Evolutionary conservation across 53 echinoderm and acorn worm genomes (phyloP), one percentile per base, ranked within the genome.

Genomic region (Holothuria scabra): DNA sequence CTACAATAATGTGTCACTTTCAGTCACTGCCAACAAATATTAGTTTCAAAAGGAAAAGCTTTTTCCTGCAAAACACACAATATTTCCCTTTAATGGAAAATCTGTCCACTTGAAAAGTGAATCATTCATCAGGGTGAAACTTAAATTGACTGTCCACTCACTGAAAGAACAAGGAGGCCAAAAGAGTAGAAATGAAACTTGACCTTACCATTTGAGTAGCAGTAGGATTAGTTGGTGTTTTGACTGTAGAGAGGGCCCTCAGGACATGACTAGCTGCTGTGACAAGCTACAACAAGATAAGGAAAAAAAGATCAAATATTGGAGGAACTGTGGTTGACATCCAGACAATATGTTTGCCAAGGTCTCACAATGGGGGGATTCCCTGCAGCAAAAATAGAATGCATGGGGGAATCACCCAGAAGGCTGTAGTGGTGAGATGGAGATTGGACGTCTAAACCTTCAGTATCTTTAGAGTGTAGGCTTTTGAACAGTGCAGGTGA

Each of bases 161-260:
- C 52, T 52, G 52, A 52, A 52, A 52, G 52, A 52, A 18, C 52
- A 52, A 52, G 52, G 52, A 52, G 52, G 52, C 52, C 1, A 4
- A 52, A 4, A 52, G 14, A 18, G 16, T 18, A 52, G 18, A 52
- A 12, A 8, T 18, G 52, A 52, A 52, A 52, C 52, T 52, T 52
- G 52, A 28, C 34, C 95, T 94, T 66, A 99, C 99, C 94, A 99
- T 83, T 91, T 94, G 90, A 32, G 90, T 94, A 46, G 94, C 89
- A 41, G 87, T 85, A 13, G 91, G 85, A 80, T 99, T 94, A 26
- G 87, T 72, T 76, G 75, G 71, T 65, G 99, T 94, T 66, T 87
- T 92, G 57, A 91, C 94, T 67, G 91, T 87, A 48, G 92, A 91
- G 35, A 99, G 83, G 26, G 94, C 92, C 72, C 93, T 89, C 21